These are phyloP conservation scores for Lepidocolaptes lacrymiger DNA, from an alignment of 2,797 vertebrate genomes.

Conservation along the genomic window DNA sequence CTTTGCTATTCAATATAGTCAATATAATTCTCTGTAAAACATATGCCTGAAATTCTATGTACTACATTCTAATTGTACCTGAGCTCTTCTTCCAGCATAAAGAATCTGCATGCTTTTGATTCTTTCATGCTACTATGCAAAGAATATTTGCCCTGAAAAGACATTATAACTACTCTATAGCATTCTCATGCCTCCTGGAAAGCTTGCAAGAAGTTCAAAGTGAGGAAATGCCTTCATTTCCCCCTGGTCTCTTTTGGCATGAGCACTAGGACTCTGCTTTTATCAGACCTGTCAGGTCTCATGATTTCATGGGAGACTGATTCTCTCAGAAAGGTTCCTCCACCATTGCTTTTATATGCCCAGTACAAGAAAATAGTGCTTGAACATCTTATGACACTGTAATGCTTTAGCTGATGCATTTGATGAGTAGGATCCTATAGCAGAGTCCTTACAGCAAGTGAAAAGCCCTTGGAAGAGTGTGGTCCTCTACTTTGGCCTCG, in stretches of 20 bases:
- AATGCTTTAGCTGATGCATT: neutral
- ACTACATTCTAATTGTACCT: neutral
- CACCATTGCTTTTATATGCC: neutral
- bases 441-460: neutral
- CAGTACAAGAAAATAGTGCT: neutral
- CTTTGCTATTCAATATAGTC: neutral
- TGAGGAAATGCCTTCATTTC: conserved; percentile 20
- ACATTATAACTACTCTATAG: neutral
- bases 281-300: conserved; percentile 6
- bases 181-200: conserved; percentile 7
- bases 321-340: neutral
- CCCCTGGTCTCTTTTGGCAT: neutral
- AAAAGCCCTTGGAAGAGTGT: neutral
- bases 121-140: conserved; percentile 22
- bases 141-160: conserved; percentile 14
- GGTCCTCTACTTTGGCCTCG: neutral
- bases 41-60: neutral
- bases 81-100: neutral
- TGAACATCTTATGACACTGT: neutral
- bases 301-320: neutral
- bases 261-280: neutral
- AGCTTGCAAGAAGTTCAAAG: conserved; percentile 43
- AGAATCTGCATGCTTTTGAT: conserved; percentile 20
- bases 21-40: neutral
- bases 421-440: neutral